These are phyloP conservation scores for Dioctria linearis DNA, from an alignment of 2,888 invertebrate genomes.

Conservation along the genomic window DNA sequence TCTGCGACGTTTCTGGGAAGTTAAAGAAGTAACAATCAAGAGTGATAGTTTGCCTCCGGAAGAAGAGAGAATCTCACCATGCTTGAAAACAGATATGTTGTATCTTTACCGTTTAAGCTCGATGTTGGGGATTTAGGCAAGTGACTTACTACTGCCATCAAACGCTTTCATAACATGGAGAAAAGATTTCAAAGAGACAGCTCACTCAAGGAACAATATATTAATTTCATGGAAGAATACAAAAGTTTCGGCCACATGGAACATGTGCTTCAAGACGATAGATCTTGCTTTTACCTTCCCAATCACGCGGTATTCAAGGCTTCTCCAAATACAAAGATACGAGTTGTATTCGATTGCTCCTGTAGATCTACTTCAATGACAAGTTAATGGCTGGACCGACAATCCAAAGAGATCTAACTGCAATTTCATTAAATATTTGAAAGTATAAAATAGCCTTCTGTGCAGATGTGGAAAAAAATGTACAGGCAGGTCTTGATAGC, in stretches of 20 bases:
- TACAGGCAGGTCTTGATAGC: no score
- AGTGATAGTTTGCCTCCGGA: no score
- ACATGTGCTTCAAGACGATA: neutral
- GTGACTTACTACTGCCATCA: neutral
- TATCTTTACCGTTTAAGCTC: no score
- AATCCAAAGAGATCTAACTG: neutral
- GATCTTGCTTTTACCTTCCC: neutral
- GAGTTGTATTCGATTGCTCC: constrained; percentile 48
- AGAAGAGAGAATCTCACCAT: no score
- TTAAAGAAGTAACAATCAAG: neutral
- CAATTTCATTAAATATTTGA: constrained; percentile 5
- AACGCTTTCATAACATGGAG: neutral
- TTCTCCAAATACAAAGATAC: neutral
- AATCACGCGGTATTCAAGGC: constrained; percentile 11
- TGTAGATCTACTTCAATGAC: neutral
- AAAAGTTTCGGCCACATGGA: constrained; percentile 59
- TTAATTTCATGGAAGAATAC: constrained; percentile 60
- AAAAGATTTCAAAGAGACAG: neutral
- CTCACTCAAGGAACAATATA: constrained; percentile 47
- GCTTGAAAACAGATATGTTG: no score
- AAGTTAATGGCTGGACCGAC: no score
- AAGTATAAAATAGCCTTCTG: no score
- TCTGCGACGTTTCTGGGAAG: neutral
- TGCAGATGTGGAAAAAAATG: no score
- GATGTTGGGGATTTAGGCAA: no score